These are phyloP conservation scores for Amblyopsis hoosieri DNA, from an alignment of 2,797 vertebrate genomes.

Conservation along the genomic window DNA sequence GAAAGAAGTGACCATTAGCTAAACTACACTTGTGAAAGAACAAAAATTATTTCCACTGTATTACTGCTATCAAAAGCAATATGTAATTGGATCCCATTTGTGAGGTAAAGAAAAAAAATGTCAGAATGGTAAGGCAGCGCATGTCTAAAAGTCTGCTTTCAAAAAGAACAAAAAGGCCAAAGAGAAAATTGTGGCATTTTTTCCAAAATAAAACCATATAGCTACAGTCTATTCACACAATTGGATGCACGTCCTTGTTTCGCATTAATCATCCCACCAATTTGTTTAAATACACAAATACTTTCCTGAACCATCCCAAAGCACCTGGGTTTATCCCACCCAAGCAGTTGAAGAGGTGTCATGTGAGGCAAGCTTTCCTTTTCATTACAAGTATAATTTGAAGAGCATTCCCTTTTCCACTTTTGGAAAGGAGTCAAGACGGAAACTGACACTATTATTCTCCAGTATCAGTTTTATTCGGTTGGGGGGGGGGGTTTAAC, in stretches of 20 bases:
- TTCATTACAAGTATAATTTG: conserved; percentile 70
- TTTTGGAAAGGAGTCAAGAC: conserved; percentile 68
- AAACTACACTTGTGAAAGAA: conserved; percentile 75
- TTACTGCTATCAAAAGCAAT: conserved; percentile 70
- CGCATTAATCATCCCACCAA: conserved; percentile 57
- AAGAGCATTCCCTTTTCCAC: conserved; percentile 64
- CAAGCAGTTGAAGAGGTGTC: conserved; percentile 63
- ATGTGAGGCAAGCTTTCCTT: conserved; percentile 64
- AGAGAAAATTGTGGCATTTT: conserved; percentile 20
- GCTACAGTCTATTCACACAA: conserved; percentile 36
- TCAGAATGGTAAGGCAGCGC: conserved; percentile 48
- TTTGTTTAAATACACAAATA: conserved; percentile 56
- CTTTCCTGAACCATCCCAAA: conserved; percentile 73
- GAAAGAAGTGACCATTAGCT: conserved; percentile 82
- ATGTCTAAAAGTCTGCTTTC: conserved; percentile 19
- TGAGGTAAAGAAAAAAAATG: conserved; percentile 46
- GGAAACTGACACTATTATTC: conserved; percentile 76
- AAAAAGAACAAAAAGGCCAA: conserved; percentile 26
- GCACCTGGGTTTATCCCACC: conserved; percentile 58
- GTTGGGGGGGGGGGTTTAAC: conserved; percentile 15
- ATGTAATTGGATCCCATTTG: conserved; percentile 63
- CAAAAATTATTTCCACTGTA: conserved; percentile 52
- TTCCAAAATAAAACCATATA: conserved; percentile 15
- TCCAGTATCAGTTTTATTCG: conserved; percentile 46
- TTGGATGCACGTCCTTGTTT: neutral